Base-by-base conservation (phyloP, 2,113 vertebrate genomes). In the Oncorhynchus mykiss region DNA sequence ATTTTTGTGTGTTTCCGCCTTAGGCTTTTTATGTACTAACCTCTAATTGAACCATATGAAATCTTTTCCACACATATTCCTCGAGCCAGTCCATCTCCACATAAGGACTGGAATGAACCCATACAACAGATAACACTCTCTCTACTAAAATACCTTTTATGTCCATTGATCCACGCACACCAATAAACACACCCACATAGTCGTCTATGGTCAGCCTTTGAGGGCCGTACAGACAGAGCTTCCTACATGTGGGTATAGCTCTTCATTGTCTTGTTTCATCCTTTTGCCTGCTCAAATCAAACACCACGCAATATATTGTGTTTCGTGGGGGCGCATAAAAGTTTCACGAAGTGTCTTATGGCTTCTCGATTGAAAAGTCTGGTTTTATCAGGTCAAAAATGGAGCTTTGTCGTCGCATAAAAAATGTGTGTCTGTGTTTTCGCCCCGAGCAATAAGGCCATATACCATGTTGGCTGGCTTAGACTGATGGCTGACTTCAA, bases 371-470 rank as follows among this genome's bases (percentile, higher is more conserved):
- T 69, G 81, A 86, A 84, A 84, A 86, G 76, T 78, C 31, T 1
- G 51, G 70, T 80, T 83, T 86, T 82, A 87, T 85, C 70, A 81
- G 77, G 82, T 87, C 76, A 84, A 81, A 81, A 81, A 80, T 74
- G 75, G 82, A 70, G 80, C 78, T 73, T 82, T 80, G 78, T 81
- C 84, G 74, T 82, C 8, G 20, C 72, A 68, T 81, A 83, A 81
- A 81, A 64, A 71, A 71, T 75, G 77, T 31, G 60, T 77, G 71
- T 66, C 31, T 74, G 68, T 75, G 29, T 64, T 73, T 73, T n/a
- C 49, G 2, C 64, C 73, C 62, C 18, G 34, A 34, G 67, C 73
- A 65, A 80, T 81, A 75, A 49, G 60, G 74, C 72, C n/a, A n/a
- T 48, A 73, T 66, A 69, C 51, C 3, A 24, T 20, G 51, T 59